phyloP scores from a whole-genome alignment of 2,888 invertebrate species.

The Syrphus vitripennis region DNA sequence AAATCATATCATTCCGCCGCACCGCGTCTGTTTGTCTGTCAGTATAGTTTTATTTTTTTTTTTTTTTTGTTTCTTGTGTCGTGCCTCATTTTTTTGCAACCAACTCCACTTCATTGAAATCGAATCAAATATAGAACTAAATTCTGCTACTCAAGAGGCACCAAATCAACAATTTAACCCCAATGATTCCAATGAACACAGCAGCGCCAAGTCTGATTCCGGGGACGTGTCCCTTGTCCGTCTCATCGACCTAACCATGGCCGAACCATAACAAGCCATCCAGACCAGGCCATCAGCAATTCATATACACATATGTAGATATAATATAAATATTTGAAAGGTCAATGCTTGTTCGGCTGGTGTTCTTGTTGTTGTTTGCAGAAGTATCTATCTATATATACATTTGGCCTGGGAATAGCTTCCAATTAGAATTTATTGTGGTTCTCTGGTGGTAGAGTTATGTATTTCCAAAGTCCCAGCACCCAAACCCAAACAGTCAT shows the following conservation, averaged over 20 bases:
- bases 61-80: background rate
- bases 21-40: constrained; percentile 2
- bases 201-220: constrained; percentile 4
- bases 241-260: background rate
- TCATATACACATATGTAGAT: too few relatives aligned
- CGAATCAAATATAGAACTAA: constrained; percentile 38
- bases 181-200: constrained; percentile 44
- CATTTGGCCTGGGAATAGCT: constrained; percentile 53
- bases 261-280: background rate
- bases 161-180: constrained; percentile 69
- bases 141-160: constrained; percentile 53
- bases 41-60: background rate
- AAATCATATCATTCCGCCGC: background rate
- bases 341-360: constrained; percentile 60
- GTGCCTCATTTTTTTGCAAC: constrained; percentile 2
- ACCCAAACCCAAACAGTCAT: background rate
- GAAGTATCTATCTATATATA: background rate
- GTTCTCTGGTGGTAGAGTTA: constrained; percentile 35
- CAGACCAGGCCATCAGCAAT: constrained; percentile 33
- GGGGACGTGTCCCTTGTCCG: background rate
- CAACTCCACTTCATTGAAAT: constrained; percentile 21
- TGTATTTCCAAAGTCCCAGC: too few relatives aligned
- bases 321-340: constrained; percentile 62
- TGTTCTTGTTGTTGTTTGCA: background rate
- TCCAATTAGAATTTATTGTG: constrained; percentile 71